Evolutionary conservation across 2,888 invertebrate genomes (phyloP), one percentile per base, ranked within the genome.

Genomic region (Isoperla grammatica): DNA sequence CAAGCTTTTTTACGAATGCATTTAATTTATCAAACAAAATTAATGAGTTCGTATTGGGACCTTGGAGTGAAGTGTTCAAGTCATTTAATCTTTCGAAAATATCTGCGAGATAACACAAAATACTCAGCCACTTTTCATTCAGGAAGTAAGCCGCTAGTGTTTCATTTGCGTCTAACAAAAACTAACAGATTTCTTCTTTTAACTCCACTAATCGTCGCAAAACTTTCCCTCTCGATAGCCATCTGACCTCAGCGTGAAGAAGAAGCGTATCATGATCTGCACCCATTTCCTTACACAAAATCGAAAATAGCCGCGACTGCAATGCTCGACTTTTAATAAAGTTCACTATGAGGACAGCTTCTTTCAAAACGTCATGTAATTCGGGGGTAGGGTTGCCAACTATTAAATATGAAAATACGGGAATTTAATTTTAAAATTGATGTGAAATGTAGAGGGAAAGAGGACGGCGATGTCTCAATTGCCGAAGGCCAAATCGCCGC

Each of bases 211-310:
- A 39, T n/a, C 55, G 54, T 19, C 45, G 35, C 17, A 61, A 29
- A 42, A 61, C 55, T 50, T 61, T 62, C 20, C 57, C 62, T 56
- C 59, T 56, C 12, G 57, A 62, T 23, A 62, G 45, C 57, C 62
- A 61, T 45, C 54, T 19, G 35, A 39, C 46, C 39, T 62, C 62
- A 42, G 61, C 61, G 55, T 62, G 62, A 50, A 48, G 61, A 58
- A 62, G 57, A 49, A 62, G 56, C 42, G 57, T 57, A 22, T 40
- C 35, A 55, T 62, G 48, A 15, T 49, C 60, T 45, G 62, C 43
- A 43, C 61, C 64, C 61, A 68, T 67, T 60, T 67, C 66, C 59
- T 67, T 56, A 60, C 67, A 68, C 56, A 67, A 64, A 53, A 58
- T 62, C 57, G 62, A 62, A 59, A 68, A 67, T 56, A 67, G 60